Conservation (phyloP, 2,113 vertebrate genomes). For the Rhineura floridana region DNA sequence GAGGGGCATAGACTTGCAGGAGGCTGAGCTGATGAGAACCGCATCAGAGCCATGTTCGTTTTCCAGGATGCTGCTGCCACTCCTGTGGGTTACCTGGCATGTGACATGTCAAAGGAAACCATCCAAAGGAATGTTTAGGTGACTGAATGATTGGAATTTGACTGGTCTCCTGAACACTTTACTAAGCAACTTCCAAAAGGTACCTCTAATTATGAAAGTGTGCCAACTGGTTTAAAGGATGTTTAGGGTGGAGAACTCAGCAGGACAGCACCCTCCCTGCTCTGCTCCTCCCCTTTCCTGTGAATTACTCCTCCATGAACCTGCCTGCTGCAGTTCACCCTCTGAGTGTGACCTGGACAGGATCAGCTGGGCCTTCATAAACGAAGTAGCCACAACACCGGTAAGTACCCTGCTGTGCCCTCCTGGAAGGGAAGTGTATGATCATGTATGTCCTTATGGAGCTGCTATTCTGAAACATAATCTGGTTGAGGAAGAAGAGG, state of each 20-base stretch:
- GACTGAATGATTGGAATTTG: not conserved
- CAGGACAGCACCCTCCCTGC: conserved; percentile 50
- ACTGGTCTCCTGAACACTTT: not conserved
- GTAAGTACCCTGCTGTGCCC: conserved; percentile 29
- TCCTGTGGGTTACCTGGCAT: not conserved
- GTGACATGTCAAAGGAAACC: conserved; percentile 20
- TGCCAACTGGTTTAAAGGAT: conserved; percentile 14
- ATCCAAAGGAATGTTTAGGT: not conserved
- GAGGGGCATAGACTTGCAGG: not conserved
- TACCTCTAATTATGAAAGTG: conserved; percentile 46
- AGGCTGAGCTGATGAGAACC: not conserved
- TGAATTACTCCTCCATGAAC: conserved; percentile 16
- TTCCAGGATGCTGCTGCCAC: not conserved
- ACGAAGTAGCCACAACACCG: not conserved
- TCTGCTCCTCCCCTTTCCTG: conserved; percentile 54
- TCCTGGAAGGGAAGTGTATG: not conserved
- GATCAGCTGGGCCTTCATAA: not conserved
- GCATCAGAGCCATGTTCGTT: too few species aligned
- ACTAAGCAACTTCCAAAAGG: not conserved
- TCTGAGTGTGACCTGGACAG: conserved; percentile 32
- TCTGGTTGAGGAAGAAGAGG: not conserved
- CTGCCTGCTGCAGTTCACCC: conserved; percentile 7
- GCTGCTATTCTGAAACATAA: not conserved
- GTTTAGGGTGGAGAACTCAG: conserved; percentile 48
- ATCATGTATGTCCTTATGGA: not conserved